A percentile compares a stretch with the other conserved stretches of the same genome.
Evolutionary conservation across 1,140 invertebrate species (phyloP).

Genomic region (Plectrocnemia conspersa): DNA sequence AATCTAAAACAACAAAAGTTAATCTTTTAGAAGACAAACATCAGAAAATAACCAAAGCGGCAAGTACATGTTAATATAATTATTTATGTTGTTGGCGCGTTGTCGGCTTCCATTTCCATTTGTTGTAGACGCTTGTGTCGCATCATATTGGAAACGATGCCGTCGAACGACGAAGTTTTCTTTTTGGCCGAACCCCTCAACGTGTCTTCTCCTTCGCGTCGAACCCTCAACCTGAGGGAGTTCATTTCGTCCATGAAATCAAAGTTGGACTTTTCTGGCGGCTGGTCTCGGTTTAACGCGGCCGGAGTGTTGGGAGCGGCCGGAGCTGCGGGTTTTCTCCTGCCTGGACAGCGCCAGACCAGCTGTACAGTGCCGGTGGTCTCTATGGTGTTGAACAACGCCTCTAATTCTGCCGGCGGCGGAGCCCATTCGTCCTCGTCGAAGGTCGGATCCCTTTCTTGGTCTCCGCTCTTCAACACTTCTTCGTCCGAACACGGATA

Average conservation of each 20-base stretch:
- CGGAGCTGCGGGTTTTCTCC: slow-evolving; percentile 28
- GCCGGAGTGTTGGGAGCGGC: slow-evolving; percentile 27
- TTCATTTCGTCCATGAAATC: slow-evolving; percentile 72
- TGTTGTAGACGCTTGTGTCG: slow-evolving; percentile 62
- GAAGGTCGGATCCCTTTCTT: too few species aligned
- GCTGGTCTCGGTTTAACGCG: slow-evolving; percentile 40
- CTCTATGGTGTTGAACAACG: slow-evolving; percentile 56
- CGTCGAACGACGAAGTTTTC: slow-evolving; percentile 70
- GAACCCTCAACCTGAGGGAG: slow-evolving; percentile 58
- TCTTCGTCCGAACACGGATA: slow-evolving; percentile 61
- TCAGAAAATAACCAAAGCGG: not conserved
- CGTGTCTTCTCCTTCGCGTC: slow-evolving; percentile 58
- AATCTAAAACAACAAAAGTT: slow-evolving; percentile 20
- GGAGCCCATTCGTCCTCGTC: slow-evolving; percentile 47
- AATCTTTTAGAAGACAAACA: too few species aligned
- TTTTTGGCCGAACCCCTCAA: slow-evolving; percentile 70
- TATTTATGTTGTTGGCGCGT: not conserved
- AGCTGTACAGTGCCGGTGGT: slow-evolving; percentile 51
- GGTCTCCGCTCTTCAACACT: slow-evolving; percentile 40
- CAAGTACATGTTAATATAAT: not conserved
- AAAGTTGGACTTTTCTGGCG: slow-evolving; percentile 64
- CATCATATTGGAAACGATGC: slow-evolving; percentile 68
- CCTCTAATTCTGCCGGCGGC: slow-evolving; percentile 51
- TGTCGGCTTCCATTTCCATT: slow-evolving; percentile 46
- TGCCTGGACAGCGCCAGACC: slow-evolving; percentile 62